phyloP scores from a whole-genome alignment of 1,140 invertebrate species.

The Harpegnathos saltator region DNA sequence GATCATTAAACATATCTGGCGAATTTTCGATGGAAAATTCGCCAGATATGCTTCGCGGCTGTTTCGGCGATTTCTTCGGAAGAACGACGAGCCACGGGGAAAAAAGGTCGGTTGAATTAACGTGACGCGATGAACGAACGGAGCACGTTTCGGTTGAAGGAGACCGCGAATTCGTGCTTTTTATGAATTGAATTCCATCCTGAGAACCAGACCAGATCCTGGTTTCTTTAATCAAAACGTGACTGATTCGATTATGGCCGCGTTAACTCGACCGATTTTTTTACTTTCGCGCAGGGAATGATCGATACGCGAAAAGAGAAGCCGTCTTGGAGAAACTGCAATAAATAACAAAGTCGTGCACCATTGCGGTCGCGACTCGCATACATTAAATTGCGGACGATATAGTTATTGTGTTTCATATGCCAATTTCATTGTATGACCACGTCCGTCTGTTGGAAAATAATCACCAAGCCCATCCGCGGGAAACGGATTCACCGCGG shows the following conservation, averaged over 20 bases:
- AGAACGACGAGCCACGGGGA: background rate
- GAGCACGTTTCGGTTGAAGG: too few relatives aligned
- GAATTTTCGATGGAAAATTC: slow-evolving; percentile 41
- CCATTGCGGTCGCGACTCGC: background rate
- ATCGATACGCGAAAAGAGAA: too few relatives aligned
- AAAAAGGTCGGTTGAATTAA: background rate
- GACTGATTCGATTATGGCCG: too few relatives aligned
- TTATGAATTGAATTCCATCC: too few relatives aligned
- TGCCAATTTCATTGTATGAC: background rate
- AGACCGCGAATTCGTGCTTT: too few relatives aligned
- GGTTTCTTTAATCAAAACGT: too few relatives aligned
- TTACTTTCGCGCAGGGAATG: too few relatives aligned
- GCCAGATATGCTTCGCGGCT: slow-evolving; percentile 23
- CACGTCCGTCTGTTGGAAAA: background rate
- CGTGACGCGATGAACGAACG: too few relatives aligned
- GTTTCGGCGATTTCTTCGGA: background rate
- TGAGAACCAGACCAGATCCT: too few relatives aligned
- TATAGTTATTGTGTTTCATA: background rate
- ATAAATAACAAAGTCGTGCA: background rate
- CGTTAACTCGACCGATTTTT: too few relatives aligned
- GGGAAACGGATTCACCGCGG: background rate
- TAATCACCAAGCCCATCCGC: background rate
- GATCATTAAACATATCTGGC: slow-evolving; percentile 54
- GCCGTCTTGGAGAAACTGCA: too few relatives aligned
- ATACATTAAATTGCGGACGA: background rate